Base-by-base conservation (phyloP, 2,113 vertebrate species). In the Caretta caretta region DNA sequence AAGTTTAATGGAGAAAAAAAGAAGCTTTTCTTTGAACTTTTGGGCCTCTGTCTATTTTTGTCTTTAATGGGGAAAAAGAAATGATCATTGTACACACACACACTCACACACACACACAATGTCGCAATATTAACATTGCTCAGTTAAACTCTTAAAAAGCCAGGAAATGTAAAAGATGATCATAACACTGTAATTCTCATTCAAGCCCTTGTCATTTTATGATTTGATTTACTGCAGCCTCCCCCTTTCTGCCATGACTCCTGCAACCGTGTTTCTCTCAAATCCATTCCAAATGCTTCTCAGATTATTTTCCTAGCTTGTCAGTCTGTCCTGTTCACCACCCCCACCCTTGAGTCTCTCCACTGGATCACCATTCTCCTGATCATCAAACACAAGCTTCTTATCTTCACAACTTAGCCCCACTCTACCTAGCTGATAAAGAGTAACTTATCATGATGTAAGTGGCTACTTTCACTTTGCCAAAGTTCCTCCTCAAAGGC, bases 61-160 rank as follows among this genome's bases (percentile, higher is more conserved):
- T 95, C 17, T 57, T n/a, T 94, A 48, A 89, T n/a, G 29, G 6
- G 82, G 79, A 83, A 89, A 69, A 94, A 90, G 29, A 94, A 94
- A 82, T 46, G 82, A 62, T 25, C 83, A 8, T 86, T 84, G 76
- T 88, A 82, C 38, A 65, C 72, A 90, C 48, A 83, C 49, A 80
- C 53, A 54, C 19, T 19, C 16, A 14, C 54, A 57, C 57, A 27
- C 50, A 54, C 59, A 48, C 5, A 16, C n/a, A 53, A 78, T 94
- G 25, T 82, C 72, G 54, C 46, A 91, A 10, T 35, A 38, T 46
- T 69, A 56, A 80, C 69, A 85, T 42, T 93, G n/a, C 50, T n/a
- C 13, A 51, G 49, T 79, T 72, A 81, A 48, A 22, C 5, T 92
- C 56, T 78, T 78, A 83, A 92, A 69, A 86, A 91, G 27, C 16